Evolutionary conservation across 30 jellyfish, hydroid and myxozoan species (phyloP).

Genomic region (Chrysaora quinquecirrha): DNA sequence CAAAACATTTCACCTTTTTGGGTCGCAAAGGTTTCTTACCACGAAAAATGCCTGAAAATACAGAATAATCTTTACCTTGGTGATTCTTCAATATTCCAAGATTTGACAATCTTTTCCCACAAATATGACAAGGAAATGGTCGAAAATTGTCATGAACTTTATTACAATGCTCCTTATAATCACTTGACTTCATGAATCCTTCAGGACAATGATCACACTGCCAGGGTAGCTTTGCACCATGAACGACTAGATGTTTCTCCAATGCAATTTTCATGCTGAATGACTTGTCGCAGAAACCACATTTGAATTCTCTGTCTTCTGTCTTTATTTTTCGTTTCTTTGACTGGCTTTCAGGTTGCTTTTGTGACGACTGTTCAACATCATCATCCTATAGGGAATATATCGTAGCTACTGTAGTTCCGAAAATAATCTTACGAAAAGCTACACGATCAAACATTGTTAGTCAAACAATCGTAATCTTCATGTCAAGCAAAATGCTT

Average conservation of each 20-base stretch:
- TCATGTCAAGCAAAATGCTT: too few relatives aligned
- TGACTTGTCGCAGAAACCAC: slow-evolving; percentile 66
- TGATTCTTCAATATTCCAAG: slow-evolving; percentile 69
- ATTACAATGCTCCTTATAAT: slow-evolving; percentile 73
- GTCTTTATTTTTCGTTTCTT: slow-evolving; percentile 16
- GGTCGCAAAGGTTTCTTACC: too few relatives aligned
- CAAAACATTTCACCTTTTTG: too few relatives aligned
- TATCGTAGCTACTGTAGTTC: too few relatives aligned
- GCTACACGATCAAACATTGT: too few relatives aligned
- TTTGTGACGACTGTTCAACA: background rate
- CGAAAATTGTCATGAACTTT: slow-evolving; percentile 45
- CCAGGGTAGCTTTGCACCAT: slow-evolving; percentile 77
- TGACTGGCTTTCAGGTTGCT: background rate
- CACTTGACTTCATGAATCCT: slow-evolving; percentile 70
- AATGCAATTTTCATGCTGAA: slow-evolving; percentile 58
- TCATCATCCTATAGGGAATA: too few relatives aligned
- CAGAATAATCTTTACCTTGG: slow-evolving; percentile 21
- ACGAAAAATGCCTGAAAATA: too few relatives aligned
- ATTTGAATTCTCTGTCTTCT: slow-evolving; percentile 59
- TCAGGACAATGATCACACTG: slow-evolving; percentile 68
- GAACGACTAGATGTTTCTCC: slow-evolving; percentile 66
- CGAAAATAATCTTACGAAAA: too few relatives aligned
- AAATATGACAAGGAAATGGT: slow-evolving; percentile 73
- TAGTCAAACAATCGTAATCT: too few relatives aligned
- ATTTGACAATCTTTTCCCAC: slow-evolving; percentile 74